phyloP scores from a whole-genome alignment of 2,113 vertebrate genomes.

The Oryzias curvinotus region DNA sequence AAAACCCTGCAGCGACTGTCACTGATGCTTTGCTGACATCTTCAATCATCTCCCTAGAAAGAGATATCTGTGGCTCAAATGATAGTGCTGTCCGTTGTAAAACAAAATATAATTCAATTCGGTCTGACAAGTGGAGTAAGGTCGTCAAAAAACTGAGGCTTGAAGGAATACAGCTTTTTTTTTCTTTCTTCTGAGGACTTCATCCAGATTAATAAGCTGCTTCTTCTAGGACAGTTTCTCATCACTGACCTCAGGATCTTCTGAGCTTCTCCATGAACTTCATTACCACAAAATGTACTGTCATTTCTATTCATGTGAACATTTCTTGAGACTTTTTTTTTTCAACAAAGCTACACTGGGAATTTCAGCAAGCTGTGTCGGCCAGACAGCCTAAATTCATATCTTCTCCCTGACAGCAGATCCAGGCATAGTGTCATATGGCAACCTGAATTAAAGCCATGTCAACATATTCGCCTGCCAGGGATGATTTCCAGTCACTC shows the following conservation, averaged over 20 bases:
- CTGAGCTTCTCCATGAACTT: no score
- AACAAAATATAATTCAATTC: constrained; percentile 54
- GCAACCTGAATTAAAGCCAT: constrained; percentile 72
- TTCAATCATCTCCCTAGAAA: constrained; percentile 59
- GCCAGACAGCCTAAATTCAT: constrained; percentile 55
- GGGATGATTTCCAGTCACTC: constrained; percentile 68
- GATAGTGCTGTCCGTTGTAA: constrained; percentile 49
- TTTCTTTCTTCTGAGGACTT: constrained; percentile 25
- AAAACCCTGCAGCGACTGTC: constrained; percentile 45
- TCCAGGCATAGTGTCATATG: constrained; percentile 53
- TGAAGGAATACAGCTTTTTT: constrained; percentile 34
- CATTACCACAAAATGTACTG: no score
- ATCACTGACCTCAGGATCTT: no score
- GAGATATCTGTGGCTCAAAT: constrained; percentile 59
- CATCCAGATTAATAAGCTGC: constrained; percentile 32
- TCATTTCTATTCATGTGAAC: no score
- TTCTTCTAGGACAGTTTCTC: constrained; percentile 9
- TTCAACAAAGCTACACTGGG: no score
- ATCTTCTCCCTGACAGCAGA: constrained; percentile 26
- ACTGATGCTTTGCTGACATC: constrained; percentile 48
- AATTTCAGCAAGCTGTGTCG: constrained; percentile 54
- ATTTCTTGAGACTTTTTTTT: no score
- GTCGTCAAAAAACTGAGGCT: constrained; percentile 43
- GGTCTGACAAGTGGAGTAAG: constrained; percentile 59
- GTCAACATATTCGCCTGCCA: constrained; percentile 74